phyloP scores from a whole-genome alignment of 2,113 vertebrate genomes.

The Laticauda colubrina region DNA sequence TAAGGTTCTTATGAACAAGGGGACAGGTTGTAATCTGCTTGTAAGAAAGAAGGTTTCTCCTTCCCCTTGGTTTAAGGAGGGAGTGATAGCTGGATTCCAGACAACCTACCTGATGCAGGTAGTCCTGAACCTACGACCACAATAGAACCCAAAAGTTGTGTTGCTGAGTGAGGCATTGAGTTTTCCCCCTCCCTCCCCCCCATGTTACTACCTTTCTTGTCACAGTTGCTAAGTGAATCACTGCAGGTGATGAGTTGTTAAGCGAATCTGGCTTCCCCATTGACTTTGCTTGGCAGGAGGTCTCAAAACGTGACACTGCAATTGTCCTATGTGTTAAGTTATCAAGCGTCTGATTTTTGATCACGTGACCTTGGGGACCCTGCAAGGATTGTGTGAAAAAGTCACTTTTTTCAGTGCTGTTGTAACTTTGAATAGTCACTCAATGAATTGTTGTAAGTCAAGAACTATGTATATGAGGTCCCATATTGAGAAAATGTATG shows the following conservation, averaged over 20 bases:
- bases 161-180: background rate
- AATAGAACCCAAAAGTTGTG: background rate
- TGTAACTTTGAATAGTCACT: background rate
- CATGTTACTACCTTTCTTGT: background rate
- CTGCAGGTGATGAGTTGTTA: background rate
- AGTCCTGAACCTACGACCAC: background rate
- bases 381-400: background rate
- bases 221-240: background rate
- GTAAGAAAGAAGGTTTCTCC: background rate
- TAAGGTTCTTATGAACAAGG: background rate
- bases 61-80: background rate
- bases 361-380: background rate
- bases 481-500: background rate
- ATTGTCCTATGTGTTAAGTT: background rate
- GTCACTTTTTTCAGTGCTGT: background rate
- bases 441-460: background rate
- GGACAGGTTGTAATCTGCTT: background rate
- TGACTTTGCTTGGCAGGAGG: no score
- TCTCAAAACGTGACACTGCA: background rate
- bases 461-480: background rate
- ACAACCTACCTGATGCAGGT: background rate
- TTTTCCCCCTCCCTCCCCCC: accelerated
- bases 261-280: no score
- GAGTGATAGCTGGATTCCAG: background rate
- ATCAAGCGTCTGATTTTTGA: background rate